These are phyloP conservation scores for Hipparchia sbordonii DNA, from an alignment of 2,888 invertebrate genomes.

Conservation along the genomic window DNA sequence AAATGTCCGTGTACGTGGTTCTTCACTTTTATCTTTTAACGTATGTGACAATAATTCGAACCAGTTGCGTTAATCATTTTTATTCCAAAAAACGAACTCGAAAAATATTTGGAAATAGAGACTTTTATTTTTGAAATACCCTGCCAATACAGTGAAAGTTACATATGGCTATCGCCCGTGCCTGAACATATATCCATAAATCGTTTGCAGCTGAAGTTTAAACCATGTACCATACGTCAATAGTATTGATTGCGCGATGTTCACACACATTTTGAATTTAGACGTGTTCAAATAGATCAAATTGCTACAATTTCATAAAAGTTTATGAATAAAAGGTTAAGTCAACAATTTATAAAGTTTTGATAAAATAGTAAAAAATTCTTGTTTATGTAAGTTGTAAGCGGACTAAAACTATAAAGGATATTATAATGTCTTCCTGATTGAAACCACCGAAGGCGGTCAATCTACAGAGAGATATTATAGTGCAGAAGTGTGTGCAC, in stretches of 20 bases:
- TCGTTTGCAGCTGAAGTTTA: slow-evolving; percentile 4
- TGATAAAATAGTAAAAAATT: too few relatives aligned
- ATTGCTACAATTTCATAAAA: neutral
- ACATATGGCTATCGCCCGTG: neutral
- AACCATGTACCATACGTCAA: neutral
- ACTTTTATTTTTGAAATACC: neutral
- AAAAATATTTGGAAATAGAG: neutral
- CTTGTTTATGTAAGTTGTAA: too few relatives aligned
- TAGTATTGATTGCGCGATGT: neutral
- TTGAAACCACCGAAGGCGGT: too few relatives aligned
- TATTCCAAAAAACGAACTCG: neutral
- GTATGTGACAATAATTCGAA: neutral
- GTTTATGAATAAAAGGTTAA: too few relatives aligned
- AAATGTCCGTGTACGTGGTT: too few relatives aligned
- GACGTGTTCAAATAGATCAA: neutral
- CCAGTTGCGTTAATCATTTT: neutral
- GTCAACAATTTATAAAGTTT: too few relatives aligned
- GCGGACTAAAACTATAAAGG: too few relatives aligned
- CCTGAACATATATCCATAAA: neutral
- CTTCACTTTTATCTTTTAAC: too few relatives aligned
- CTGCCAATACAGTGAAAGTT: neutral
- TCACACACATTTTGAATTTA: neutral
- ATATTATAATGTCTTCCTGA: too few relatives aligned
- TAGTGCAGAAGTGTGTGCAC: too few relatives aligned
- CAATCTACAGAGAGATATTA: too few relatives aligned